Conservation (phyloP, 2,113 vertebrate species). For the Mola mola region DNA sequence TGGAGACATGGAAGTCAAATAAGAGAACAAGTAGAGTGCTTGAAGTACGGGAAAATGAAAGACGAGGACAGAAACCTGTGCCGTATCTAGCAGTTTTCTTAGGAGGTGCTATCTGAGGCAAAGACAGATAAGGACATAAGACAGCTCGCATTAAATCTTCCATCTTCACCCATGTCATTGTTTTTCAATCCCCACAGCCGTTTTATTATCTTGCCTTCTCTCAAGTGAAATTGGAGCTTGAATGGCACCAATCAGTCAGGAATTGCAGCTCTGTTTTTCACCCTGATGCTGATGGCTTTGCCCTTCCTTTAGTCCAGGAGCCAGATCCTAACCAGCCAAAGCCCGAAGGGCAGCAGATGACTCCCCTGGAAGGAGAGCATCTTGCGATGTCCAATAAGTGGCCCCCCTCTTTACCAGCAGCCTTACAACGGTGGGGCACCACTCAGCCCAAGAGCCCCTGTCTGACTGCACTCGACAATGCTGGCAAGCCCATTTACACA, state of each 20-base stretch:
- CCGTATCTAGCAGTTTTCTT: too few relatives aligned
- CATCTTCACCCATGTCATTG: conserved; percentile 12
- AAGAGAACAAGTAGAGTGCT: neutral
- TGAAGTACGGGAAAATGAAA: neutral
- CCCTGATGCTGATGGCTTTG: neutral
- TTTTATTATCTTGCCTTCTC: neutral
- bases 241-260: neutral
- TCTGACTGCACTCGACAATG: conserved; percentile 89
- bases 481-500: conserved; percentile 89
- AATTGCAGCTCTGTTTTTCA: neutral
- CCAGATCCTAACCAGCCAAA: conserved; percentile 94
- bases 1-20: conserved; percentile 19
- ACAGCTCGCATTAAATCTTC: neutral
- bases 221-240: conserved; percentile 3
- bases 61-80: conserved; percentile 2
- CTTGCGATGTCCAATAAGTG: conserved; percentile 82
- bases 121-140: neutral
- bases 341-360: conserved; percentile 88
- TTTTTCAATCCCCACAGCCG: conserved; percentile 7
- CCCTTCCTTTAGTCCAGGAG: conserved; percentile 87
- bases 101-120: too few relatives aligned
- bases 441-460: conserved; percentile 91
- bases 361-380: conserved; percentile 87
- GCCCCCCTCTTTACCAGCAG: conserved; percentile 87
- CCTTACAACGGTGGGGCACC: conserved; percentile 90